These are phyloP conservation scores for Melanerpes aurifrons DNA, from an alignment of 2,113 vertebrate species.

Conservation along the genomic window DNA sequence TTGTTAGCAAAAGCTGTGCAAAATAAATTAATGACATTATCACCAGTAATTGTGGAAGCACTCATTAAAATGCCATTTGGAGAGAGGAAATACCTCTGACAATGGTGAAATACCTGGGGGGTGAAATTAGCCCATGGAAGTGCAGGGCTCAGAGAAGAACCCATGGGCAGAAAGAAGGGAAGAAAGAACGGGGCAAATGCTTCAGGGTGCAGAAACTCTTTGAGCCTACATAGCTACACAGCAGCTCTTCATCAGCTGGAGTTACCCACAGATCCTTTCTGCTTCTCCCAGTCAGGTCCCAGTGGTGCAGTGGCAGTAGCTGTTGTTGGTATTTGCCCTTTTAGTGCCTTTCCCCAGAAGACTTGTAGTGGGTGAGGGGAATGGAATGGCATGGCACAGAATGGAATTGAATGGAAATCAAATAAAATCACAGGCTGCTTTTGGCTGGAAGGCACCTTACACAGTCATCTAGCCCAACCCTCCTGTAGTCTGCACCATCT, in stretches of 20 bases:
- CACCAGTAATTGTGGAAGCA: slow-evolving; percentile 1
- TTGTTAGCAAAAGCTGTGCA: background rate
- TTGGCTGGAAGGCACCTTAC: too few relatives aligned
- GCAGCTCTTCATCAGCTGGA: background rate
- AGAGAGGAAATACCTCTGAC: slow-evolving; percentile 37
- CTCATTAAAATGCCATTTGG: slow-evolving; percentile 40
- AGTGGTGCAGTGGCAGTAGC: background rate
- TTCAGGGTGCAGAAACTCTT: background rate
- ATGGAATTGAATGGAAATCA: too few relatives aligned
- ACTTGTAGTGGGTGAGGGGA: background rate
- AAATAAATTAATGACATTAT: slow-evolving; percentile 27
- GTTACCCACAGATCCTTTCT: background rate
- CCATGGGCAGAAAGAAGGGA: background rate
- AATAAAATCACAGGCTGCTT: too few relatives aligned
- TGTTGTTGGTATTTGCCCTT: background rate
- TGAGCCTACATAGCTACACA: background rate
- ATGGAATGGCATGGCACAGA: background rate
- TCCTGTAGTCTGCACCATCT: background rate
- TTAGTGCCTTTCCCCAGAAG: background rate
- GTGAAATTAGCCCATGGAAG: background rate
- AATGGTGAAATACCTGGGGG: background rate
- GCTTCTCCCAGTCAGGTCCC: background rate
- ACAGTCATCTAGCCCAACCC: too few relatives aligned
- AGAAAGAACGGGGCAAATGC: background rate
- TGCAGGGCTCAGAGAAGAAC: background rate